Conservation (phyloP, 2,888 invertebrate species). For the Anoplius nigerrimus region DNA sequence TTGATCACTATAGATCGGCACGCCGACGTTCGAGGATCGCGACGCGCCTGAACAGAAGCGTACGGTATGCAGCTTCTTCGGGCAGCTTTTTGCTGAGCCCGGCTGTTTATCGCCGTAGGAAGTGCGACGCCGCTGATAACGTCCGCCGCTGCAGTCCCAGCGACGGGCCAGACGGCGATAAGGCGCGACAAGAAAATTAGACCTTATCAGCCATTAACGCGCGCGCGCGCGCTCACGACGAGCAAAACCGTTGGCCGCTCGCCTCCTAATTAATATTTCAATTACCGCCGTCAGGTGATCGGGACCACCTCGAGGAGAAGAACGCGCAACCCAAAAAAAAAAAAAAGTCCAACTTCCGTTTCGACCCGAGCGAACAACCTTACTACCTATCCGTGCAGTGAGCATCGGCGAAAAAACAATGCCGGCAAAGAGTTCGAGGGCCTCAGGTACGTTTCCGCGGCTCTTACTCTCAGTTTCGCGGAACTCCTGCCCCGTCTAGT, state of each 20-base stretch:
- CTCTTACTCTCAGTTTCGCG: background rate
- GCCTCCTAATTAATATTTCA: background rate
- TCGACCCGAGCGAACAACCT: no score
- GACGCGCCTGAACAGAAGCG: background rate
- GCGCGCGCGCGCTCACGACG: background rate
- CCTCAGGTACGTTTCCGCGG: background rate
- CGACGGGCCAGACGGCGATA: slow-evolving; percentile 1
- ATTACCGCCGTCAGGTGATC: background rate
- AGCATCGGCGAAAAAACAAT: no score
- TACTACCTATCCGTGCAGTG: no score
- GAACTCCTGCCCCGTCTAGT: slow-evolving; percentile 10
- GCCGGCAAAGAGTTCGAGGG: no score
- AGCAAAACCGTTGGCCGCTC: background rate
- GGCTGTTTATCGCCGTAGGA: slow-evolving; percentile 37
- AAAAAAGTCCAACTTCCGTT: no score
- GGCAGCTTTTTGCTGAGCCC: background rate
- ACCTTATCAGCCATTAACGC: slow-evolving; percentile 3
- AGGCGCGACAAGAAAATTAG: slow-evolving; percentile 9
- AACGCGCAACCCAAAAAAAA: no score
- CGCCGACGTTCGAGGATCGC: no score
- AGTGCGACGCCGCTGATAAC: slow-evolving; percentile 28
- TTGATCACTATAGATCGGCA: no score
- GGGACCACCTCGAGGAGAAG: slow-evolving; percentile 9
- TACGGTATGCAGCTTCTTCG: slow-evolving; percentile 3
- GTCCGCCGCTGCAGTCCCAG: background rate